phyloP scores from a whole-genome alignment of 2,888 invertebrate genomes.

The Tinea semifulvella region DNA sequence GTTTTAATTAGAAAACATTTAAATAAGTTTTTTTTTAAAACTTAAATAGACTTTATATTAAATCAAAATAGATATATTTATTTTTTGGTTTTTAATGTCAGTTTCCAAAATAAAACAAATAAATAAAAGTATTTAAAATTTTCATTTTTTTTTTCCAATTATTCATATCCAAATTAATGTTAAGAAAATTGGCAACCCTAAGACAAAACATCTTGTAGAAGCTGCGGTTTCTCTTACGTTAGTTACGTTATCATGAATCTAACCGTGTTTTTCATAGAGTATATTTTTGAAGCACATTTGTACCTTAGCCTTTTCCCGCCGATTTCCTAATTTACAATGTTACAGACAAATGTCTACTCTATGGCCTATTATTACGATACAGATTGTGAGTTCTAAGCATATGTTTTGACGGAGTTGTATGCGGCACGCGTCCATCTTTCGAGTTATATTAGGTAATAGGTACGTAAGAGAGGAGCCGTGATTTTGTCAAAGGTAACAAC shows the following conservation, averaged over 20 bases:
- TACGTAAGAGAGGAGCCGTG: constrained; percentile 42
- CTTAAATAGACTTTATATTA: too few relatives aligned
- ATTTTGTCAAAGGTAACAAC: constrained; percentile 67
- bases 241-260: constrained; percentile 37
- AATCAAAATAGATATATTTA: too few relatives aligned
- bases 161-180: too few relatives aligned
- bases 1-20: too few relatives aligned
- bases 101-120: too few relatives aligned
- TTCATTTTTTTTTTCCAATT: neutral
- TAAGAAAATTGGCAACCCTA: too few relatives aligned
- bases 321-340: constrained; percentile 14
- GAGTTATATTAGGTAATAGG: constrained; percentile 64
- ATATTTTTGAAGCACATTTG: constrained; percentile 32
- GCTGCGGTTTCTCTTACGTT: neutral
- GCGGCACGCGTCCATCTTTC: constrained; percentile 56
- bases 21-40: too few relatives aligned
- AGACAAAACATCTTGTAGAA: constrained; percentile 21
- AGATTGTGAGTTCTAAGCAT: constrained; percentile 32
- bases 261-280: constrained; percentile 37
- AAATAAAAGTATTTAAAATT: too few relatives aligned
- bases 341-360: constrained; percentile 41
- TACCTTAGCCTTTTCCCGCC: constrained; percentile 32
- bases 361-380: constrained; percentile 45
- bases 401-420: constrained; percentile 37
- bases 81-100: too few relatives aligned